Percentiles rank a stretch among this genome's conserved stretches.
These are phyloP conservation scores for Linepithema humile DNA, from an alignment of 1,140 invertebrate genomes.

Conservation along the genomic window DNA sequence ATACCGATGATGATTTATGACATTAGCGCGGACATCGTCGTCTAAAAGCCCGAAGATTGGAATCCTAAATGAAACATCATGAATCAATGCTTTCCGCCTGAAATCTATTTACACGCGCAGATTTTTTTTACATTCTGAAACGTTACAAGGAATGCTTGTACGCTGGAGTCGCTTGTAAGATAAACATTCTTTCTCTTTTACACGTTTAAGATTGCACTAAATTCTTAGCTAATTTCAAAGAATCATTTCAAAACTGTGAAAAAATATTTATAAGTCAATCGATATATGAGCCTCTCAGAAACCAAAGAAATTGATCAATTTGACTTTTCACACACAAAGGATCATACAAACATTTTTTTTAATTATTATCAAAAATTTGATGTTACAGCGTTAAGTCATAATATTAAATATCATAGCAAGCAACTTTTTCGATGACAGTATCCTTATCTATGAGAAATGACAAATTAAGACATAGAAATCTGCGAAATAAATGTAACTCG, in stretches of 20 bases:
- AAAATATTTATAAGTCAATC: neutral
- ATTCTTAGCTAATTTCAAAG: neutral
- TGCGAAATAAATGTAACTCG: neutral
- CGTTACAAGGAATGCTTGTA: neutral
- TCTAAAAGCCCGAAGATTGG: constrained; percentile 66
- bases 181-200: neutral
- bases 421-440: neutral
- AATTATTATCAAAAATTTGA: no score
- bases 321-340: no score
- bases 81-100: constrained; percentile 25
- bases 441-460: no score
- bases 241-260: neutral
- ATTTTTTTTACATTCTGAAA: neutral
- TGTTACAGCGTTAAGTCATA: no score
- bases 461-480: neutral
- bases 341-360: no score
- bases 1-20: constrained; percentile 71
- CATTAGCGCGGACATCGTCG: constrained; percentile 51
- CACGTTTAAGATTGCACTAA: neutral
- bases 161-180: neutral
- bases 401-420: neutral
- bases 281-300: no score
- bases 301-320: no score
- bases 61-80: constrained; percentile 70
- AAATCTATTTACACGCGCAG: constrained; percentile 26